Conservation (phyloP, 2,113 vertebrate species). For the Odontesthes bonariensis region DNA sequence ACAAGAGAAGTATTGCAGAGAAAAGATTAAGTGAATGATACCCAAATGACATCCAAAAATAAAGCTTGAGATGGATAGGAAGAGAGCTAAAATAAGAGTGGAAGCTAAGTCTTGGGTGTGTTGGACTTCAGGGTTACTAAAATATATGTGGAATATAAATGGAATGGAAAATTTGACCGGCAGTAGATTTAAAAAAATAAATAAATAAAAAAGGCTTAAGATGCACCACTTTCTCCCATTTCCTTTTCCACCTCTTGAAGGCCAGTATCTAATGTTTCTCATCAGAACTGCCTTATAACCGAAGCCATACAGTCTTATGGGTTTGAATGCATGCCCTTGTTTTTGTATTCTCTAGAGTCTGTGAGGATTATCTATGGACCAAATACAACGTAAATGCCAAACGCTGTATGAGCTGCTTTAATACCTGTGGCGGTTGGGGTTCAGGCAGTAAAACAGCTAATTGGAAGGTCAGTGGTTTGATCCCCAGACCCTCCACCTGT, state of each 20-base stretch:
- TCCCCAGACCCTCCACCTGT: neutral
- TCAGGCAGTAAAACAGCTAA: neutral
- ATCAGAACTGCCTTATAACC: conserved; percentile 73
- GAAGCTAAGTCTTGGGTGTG: conserved; percentile 14
- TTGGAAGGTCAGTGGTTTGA: neutral
- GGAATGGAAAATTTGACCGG: conserved; percentile 80
- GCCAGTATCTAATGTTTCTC: conserved; percentile 74
- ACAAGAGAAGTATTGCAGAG: neutral
- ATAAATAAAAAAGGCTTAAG: conserved; percentile 61
- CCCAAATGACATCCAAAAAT: neutral
- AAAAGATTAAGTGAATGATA: neutral
- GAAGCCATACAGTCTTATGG: conserved; percentile 24
- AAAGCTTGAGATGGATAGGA: neutral
- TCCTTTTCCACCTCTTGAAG: conserved; percentile 63
- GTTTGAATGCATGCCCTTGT: conserved; percentile 35
- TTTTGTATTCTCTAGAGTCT: conserved; percentile 32
- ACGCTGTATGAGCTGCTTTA: conserved; percentile 7
- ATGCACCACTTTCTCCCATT: conserved; percentile 60
- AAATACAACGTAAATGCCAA: conserved; percentile 33
- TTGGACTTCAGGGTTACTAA: conserved; percentile 28
- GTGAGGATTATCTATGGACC: conserved; percentile 10
- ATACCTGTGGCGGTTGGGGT: neutral
- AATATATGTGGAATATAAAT: conserved; percentile 75
- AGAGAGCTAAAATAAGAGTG: neutral
- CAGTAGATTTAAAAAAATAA: conserved; percentile 66